Evolutionary conservation across 2,888 invertebrate genomes (phyloP), one percentile per base, ranked within the genome.

Genomic region (Poecilobothrus nobilitatus): DNA sequence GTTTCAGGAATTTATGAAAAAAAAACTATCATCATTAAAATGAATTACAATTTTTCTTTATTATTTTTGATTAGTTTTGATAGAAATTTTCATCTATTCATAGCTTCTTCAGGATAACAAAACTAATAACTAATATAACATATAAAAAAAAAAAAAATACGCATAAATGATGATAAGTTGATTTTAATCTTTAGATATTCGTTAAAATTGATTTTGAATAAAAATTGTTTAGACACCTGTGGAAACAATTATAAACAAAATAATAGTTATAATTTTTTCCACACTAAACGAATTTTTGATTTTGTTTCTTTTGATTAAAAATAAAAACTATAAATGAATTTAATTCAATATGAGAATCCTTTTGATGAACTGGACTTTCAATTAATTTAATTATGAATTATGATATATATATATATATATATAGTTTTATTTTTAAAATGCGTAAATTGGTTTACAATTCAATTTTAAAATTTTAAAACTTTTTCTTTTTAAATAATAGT

Each of bases 61-160:
- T 41, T 53, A 6, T 53, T 18, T 53, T 53, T 53, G 53, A 53
- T 53, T 53, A 53, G n/a, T 18, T 53, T 53, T 53, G 53, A 53
- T 53, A 18, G 53, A 53, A 53, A 53, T 18, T 53, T 53, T 53
- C 53, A 53, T 18, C 53, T 53, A 53, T 53, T 53, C 53, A 53
- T 53, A 18, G 53, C 53, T 53, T 53, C 53, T 53, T 53, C 53
- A 53, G 53, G 53, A 53, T 53, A 53, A 53, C 18, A 53, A 53
- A 1, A 15, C 53, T 53, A 53, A 53, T 53, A 53, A 6, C 53
- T 2, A 8, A 37, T 41, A 41, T 41, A 41, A 41, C 10, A 37
- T 27, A 27, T 27, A 27, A 27, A 27, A 4, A 37, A 37, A n/a
- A 27, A 4, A 27, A 27, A 5, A 27, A 27, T 27, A 27, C 2